A percentile compares a stretch with the other conserved stretches of the same genome.
phyloP scores from a whole-genome alignment of 2,797 vertebrate genomes.

The Chrosomus eos region DNA sequence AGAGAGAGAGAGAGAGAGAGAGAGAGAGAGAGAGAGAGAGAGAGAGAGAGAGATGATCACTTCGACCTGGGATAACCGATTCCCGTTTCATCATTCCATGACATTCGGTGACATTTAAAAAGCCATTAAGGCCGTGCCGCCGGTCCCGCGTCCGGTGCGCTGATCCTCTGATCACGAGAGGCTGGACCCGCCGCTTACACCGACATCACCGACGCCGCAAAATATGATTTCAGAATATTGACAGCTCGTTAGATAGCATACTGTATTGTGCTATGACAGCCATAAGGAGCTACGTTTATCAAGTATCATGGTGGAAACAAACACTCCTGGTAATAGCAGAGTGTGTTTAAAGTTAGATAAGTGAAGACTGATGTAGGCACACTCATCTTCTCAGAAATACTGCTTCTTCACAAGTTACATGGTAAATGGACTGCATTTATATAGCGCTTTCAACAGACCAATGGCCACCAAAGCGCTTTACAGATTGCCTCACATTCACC shows the following conservation, averaged over 20 bases:
- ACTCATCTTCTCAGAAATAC: background rate
- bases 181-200: constrained; percentile 60
- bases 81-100: constrained; percentile 84
- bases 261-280: background rate
- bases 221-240: background rate
- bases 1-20: no score
- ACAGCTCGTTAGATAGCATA: background rate
- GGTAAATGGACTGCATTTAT: no score
- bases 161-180: constrained; percentile 64
- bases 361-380: background rate
- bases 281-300: background rate
- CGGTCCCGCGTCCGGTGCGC: constrained; percentile 70
- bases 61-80: constrained; percentile 83
- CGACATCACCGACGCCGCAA: constrained; percentile 29
- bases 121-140: constrained; percentile 82
- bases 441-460: no score
- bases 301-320: background rate
- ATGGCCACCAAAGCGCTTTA: no score
- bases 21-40: background rate
- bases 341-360: background rate
- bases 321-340: background rate
- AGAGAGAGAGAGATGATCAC: constrained; percentile 70
- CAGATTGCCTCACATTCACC: no score
- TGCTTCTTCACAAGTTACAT: background rate
- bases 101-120: constrained; percentile 89